A percentile compares a stretch with the other conserved stretches of the same genome.
Conservation (phyloP, 1,140 invertebrate species). For the Musca domestica region DNA sequence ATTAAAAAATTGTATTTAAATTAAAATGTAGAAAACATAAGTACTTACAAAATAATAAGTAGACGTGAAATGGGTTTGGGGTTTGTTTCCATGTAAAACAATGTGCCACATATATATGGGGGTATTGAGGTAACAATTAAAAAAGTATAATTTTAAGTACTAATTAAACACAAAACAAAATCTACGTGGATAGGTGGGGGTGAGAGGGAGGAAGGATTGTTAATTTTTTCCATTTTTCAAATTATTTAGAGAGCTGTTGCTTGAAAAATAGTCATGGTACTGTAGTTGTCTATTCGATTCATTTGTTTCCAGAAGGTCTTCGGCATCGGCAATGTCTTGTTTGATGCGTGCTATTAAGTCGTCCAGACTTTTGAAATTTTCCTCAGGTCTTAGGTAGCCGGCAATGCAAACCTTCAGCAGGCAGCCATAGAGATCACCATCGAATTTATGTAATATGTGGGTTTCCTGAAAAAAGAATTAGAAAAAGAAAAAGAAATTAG, state of each 20-base stretch:
- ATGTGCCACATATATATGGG: no score
- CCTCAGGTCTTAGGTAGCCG: slow-evolving; percentile 81
- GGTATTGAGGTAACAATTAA: not conserved
- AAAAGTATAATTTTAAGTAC: not conserved
- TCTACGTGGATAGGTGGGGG: no score
- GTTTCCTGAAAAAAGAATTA: slow-evolving; percentile 70
- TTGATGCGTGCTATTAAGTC: slow-evolving; percentile 74
- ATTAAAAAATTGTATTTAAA: no score
- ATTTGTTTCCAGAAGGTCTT: slow-evolving; percentile 44
- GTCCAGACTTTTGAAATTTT: slow-evolving; percentile 77
- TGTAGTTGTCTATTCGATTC: slow-evolving; percentile 31
- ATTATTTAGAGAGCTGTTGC: not conserved
- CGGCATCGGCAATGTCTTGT: slow-evolving; percentile 69
- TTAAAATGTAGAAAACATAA: no score
- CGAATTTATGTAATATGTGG: slow-evolving; percentile 84
- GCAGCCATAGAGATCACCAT: slow-evolving; percentile 84
- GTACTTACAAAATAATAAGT: no score
- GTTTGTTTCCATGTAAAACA: no score
- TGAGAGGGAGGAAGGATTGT: no score
- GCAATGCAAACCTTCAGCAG: slow-evolving; percentile 74
- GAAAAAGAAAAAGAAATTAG: not conserved
- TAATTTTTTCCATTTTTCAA: no score
- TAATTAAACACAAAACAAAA: no score
- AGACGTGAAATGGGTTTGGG: no score
- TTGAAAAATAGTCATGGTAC: slow-evolving; percentile 36